Percentiles rank a stretch among this genome's conserved stretches.
phyloP scores from a whole-genome alignment of 2,113 vertebrate species.

The Columbina picui region DNA sequence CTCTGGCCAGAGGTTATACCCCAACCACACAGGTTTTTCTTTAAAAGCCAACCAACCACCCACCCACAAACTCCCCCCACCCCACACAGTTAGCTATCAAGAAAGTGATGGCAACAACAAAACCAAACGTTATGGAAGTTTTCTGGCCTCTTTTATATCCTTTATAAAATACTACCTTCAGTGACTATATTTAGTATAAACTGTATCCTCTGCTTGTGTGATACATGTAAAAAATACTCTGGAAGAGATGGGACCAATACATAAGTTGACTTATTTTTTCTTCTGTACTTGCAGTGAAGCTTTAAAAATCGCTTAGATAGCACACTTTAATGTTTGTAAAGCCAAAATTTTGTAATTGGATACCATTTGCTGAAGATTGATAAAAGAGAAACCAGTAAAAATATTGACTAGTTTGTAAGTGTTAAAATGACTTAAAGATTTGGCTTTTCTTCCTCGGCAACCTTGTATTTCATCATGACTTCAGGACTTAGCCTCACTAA shows the following conservation, averaged over 20 bases:
- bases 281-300: neutral
- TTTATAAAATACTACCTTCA: neutral
- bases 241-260: neutral
- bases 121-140: neutral
- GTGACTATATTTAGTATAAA: neutral
- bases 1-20: neutral
- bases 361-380: neutral
- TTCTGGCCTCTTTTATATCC: neutral
- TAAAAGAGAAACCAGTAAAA: neutral
- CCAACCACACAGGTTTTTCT: neutral
- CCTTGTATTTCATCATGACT: slow-evolving; percentile 8
- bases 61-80: too few relatives aligned
- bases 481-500: neutral
- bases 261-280: neutral
- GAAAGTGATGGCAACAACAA: neutral
- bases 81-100: neutral
- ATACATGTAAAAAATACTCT: neutral
- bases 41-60: neutral
- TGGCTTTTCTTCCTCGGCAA: neutral
- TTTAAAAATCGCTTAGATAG: neutral
- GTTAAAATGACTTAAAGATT: neutral
- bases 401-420: neutral
- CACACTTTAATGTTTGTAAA: neutral
- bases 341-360: neutral
- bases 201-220: neutral